These are phyloP conservation scores for Griposia aprilina DNA, from an alignment of 2,888 invertebrate species.

Conservation along the genomic window DNA sequence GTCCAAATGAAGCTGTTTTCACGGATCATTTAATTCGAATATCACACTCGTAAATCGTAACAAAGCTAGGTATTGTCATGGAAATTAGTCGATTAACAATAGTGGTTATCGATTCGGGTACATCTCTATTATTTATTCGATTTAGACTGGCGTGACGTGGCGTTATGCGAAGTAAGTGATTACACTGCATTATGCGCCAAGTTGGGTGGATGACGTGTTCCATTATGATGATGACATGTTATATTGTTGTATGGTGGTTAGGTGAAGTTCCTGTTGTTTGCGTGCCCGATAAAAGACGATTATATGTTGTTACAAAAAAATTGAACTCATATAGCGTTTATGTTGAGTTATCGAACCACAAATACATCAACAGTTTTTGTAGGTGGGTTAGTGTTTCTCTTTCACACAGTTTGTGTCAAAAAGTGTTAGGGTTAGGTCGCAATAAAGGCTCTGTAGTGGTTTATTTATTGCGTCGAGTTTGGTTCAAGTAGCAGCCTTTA, in stretches of 20 bases:
- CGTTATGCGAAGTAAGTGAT: constrained; percentile 60
- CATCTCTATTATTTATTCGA: constrained; percentile 57
- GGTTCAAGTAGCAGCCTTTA: background rate
- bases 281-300: background rate
- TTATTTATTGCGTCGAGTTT: background rate
- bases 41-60: constrained; percentile 29
- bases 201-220: constrained; percentile 27
- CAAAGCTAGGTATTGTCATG: constrained; percentile 36
- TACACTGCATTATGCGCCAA: constrained; percentile 54
- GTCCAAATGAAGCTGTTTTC: constrained; percentile 17
- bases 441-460: background rate
- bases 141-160: constrained; percentile 43
- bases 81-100: constrained; percentile 50
- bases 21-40: constrained; percentile 36
- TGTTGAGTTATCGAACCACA: background rate
- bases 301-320: background rate
- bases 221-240: constrained; percentile 52
- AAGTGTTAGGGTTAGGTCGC: too few relatives aligned
- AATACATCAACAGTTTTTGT: background rate
- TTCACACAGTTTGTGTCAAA: background rate
- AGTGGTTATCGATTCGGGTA: constrained; percentile 46
- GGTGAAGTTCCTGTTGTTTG: constrained; percentile 20
- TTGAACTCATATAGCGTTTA: background rate
- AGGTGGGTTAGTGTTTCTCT: background rate
- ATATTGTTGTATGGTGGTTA: constrained; percentile 13